A percentile compares a stretch with the other conserved stretches of the same genome.
Conservation (phyloP, 2,888 invertebrate genomes). For the Drosophila mulleri region DNA sequence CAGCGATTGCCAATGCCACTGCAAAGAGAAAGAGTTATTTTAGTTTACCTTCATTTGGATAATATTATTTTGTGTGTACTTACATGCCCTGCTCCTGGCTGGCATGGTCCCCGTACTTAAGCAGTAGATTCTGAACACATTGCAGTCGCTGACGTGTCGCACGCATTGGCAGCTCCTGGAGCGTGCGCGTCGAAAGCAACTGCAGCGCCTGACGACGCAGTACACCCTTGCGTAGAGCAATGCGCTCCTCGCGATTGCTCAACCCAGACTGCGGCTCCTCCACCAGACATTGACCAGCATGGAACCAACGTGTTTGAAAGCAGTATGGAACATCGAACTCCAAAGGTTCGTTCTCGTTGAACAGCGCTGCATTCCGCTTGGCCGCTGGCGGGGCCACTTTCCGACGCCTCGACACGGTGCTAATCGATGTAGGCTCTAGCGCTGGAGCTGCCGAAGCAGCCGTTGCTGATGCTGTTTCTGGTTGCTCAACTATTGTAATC, state of each 20-base stretch:
- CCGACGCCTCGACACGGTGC: slow-evolving; percentile 30
- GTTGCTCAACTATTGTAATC: slow-evolving; percentile 5
- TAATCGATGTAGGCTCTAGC: slow-evolving; percentile 8
- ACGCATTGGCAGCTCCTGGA: slow-evolving; percentile 77
- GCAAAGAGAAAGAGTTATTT: not conserved
- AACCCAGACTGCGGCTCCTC: slow-evolving; percentile 15
- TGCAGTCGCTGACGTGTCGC: slow-evolving; percentile 80
- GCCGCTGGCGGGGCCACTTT: slow-evolving; percentile 21
- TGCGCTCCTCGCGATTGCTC: slow-evolving; percentile 82
- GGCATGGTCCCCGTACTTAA: slow-evolving; percentile 79
- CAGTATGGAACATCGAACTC: slow-evolving; percentile 72
- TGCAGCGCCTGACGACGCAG: slow-evolving; percentile 84
- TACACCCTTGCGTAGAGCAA: slow-evolving; percentile 80
- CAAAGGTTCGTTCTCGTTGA: slow-evolving; percentile 53
- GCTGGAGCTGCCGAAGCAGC: slow-evolving; percentile 8
- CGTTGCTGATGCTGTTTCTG: slow-evolving; percentile 10
- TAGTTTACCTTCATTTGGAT: not conserved
- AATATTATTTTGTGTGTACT: slow-evolving; percentile 21
- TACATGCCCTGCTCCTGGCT: slow-evolving; percentile 74
- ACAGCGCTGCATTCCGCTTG: slow-evolving; percentile 31
- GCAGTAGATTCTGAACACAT: slow-evolving; percentile 82
- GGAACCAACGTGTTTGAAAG: slow-evolving; percentile 82
- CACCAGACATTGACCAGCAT: slow-evolving; percentile 35
- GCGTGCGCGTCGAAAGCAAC: slow-evolving; percentile 78
- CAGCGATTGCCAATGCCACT: slow-evolving; percentile 80